Evolutionary conservation across 2,888 invertebrate genomes (phyloP).

Genomic region (Drosophila algonquin): DNA sequence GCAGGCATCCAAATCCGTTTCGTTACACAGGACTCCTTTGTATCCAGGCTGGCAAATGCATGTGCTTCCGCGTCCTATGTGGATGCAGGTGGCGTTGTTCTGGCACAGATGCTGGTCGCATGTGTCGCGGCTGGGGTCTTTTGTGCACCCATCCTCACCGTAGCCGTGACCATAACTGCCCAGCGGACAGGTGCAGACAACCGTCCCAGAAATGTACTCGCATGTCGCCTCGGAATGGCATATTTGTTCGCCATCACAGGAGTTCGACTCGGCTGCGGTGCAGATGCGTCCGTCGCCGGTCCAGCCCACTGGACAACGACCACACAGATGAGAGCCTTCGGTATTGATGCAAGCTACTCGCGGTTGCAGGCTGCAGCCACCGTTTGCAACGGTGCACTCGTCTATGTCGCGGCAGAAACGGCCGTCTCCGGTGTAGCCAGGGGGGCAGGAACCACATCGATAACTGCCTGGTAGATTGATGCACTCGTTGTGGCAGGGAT

Average conservation of each 20-base stretch:
- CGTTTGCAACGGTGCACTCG: conserved; percentile 92
- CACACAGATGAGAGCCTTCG: conserved; percentile 94
- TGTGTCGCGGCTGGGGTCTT: conserved; percentile 80
- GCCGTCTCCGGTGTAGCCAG: conserved; percentile 94
- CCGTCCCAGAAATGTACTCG: conserved; percentile 87
- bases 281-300: conserved; percentile 93
- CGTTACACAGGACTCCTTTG: conserved; percentile 86
- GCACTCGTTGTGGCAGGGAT: conserved; percentile 93
- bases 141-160: conserved; percentile 90
- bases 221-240: conserved; percentile 94
- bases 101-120: conserved; percentile 86
- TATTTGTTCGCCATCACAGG: conserved; percentile 83
- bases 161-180: conserved; percentile 93
- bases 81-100: conserved; percentile 85
- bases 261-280: conserved; percentile 66
- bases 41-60: conserved; percentile 81
- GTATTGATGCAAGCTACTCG: conserved; percentile 94
- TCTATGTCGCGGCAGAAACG: conserved; percentile 93
- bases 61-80: conserved; percentile 64
- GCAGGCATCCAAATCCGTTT: conserved; percentile 87
- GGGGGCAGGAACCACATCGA: conserved; percentile 93
- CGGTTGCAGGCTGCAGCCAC: conserved; percentile 94
- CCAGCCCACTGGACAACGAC: conserved; percentile 94
- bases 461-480: conserved; percentile 95
- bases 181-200: conserved; percentile 90